These are phyloP conservation scores for Xestia sexstrigata DNA, from an alignment of 2,888 invertebrate genomes.

Conservation along the genomic window DNA sequence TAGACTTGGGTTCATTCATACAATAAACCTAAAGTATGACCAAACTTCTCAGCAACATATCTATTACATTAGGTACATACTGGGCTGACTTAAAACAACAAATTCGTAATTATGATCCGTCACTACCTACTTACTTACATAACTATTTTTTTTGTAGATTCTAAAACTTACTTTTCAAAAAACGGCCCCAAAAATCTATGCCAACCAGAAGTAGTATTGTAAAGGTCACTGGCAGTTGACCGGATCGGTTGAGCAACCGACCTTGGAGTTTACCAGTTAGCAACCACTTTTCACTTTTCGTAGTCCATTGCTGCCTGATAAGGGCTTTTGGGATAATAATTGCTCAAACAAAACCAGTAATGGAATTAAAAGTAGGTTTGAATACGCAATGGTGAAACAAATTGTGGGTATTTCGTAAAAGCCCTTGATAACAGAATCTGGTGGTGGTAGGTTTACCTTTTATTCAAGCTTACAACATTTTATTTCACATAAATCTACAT, in stretches of 20 bases:
- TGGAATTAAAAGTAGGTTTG: conserved; percentile 20
- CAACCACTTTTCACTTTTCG: conserved; percentile 49
- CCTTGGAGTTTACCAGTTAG: conserved; percentile 46
- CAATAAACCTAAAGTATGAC: neutral
- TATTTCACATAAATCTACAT: neutral
- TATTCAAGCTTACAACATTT: neutral
- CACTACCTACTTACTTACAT: neutral
- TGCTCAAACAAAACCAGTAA: conserved; percentile 20
- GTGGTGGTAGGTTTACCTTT: neutral
- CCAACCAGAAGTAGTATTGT: conserved; percentile 35
- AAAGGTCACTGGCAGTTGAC: conserved; percentile 50
- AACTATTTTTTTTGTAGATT: neutral
- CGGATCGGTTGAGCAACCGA: conserved; percentile 50
- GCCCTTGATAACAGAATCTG: conserved; percentile 13
- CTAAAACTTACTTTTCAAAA: neutral
- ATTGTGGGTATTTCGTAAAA: conserved; percentile 7
- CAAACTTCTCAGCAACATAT: neutral
- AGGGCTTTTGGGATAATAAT: conserved; percentile 16
- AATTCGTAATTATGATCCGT: neutral
- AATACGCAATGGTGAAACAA: conserved; percentile 10
- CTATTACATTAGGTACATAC: neutral
- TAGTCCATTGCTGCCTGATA: conserved; percentile 35
- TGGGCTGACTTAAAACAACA: neutral
- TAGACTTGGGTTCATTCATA: neutral
- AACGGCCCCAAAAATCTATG: conserved; percentile 20